phyloP scores from a whole-genome alignment of 2,888 invertebrate species.

The Cataglyphis altisquamis region DNA sequence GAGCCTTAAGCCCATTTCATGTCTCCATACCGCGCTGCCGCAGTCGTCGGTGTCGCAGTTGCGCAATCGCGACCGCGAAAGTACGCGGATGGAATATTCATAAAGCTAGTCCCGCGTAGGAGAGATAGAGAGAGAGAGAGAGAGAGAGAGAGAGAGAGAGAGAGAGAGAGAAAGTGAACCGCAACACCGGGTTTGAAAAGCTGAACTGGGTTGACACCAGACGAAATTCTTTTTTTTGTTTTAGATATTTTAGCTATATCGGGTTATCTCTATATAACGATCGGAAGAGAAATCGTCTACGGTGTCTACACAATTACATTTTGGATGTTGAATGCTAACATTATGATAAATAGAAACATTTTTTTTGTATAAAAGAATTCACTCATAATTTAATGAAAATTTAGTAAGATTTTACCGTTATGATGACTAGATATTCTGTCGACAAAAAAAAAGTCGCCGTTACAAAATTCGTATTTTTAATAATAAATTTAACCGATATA shows the following conservation, averaged over 20 bases:
- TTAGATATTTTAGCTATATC: not conserved
- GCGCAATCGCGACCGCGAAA: conserved; percentile 73
- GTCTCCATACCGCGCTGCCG: conserved; percentile 27
- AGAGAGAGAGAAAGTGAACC: conserved; percentile 13
- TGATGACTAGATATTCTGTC: not conserved
- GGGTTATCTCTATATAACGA: not conserved
- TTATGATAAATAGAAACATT: not conserved
- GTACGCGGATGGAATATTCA: conserved; percentile 76
- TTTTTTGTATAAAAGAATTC: not conserved
- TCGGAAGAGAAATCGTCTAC: not conserved
- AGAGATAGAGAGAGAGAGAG: not conserved
- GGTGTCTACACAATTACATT: not conserved
- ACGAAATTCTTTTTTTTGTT: not conserved
- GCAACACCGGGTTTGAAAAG: not conserved
- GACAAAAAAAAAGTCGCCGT: not conserved
- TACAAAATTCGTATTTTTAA: not conserved
- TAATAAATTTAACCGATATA: not conserved
- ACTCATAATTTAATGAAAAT: not conserved
- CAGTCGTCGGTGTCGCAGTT: conserved; percentile 40
- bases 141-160: not conserved
- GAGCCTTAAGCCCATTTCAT: conserved; percentile 63
- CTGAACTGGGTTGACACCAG: not conserved
- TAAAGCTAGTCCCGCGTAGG: conserved; percentile 14
- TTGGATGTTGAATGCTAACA: not conserved
- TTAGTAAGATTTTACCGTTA: not conserved